phyloP scores from a whole-genome alignment of 2,888 invertebrate genomes.

The Anaspis maculata region DNA sequence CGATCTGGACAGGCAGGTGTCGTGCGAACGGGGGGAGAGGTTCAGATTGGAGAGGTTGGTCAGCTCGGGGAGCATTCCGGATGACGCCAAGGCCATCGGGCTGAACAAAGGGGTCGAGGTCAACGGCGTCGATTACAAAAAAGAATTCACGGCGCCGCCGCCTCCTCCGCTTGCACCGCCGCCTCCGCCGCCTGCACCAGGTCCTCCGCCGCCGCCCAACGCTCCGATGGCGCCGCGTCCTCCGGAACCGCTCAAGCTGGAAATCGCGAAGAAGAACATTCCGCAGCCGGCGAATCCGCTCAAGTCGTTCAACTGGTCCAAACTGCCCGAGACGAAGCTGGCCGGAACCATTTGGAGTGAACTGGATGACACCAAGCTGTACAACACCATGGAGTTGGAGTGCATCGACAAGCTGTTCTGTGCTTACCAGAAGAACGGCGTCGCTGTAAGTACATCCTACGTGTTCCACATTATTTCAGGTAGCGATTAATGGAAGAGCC shows the following conservation, averaged over 20 bases:
- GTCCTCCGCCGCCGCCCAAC: constrained; percentile 52
- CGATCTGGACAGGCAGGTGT: constrained; percentile 51
- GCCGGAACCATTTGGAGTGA: constrained; percentile 94
- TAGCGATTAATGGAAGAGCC: background rate
- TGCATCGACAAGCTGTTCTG: constrained; percentile 90
- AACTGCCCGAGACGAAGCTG: constrained; percentile 82
- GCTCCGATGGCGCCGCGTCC: constrained; percentile 53
- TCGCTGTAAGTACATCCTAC: constrained; percentile 51
- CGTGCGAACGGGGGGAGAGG: constrained; percentile 72
- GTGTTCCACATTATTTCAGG: background rate
- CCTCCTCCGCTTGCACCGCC: constrained; percentile 38
- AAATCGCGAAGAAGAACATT: constrained; percentile 71
- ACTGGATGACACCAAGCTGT: constrained; percentile 85
- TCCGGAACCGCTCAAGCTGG: constrained; percentile 45
- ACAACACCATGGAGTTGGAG: constrained; percentile 83
- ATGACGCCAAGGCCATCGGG: constrained; percentile 77
- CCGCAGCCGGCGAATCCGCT: constrained; percentile 88
- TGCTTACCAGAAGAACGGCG: constrained; percentile 89
- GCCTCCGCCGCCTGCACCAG: constrained; percentile 54
- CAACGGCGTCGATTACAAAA: constrained; percentile 18
- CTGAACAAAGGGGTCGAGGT: constrained; percentile 31
- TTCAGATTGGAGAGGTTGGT: constrained; percentile 75
- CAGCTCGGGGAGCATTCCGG: constrained; percentile 85
- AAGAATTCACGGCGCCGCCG: constrained; percentile 31
- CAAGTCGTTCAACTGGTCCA: constrained; percentile 97